Conservation (phyloP, 2,888 invertebrate genomes). For the Troilus luridus region DNA sequence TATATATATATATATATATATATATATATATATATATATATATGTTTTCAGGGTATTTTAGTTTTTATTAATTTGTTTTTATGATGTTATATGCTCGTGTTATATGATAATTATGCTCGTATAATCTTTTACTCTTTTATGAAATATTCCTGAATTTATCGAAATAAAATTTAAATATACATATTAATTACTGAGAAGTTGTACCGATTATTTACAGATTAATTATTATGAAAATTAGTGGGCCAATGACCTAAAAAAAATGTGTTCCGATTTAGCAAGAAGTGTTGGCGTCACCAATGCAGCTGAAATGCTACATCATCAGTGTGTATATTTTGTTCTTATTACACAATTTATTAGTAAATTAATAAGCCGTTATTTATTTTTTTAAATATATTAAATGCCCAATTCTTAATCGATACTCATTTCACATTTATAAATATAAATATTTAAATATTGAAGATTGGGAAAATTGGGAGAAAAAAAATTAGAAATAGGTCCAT, state of each 20-base stretch:
- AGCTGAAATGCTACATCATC: conserved; percentile 21
- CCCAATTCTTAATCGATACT: too few species aligned
- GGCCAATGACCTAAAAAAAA: conserved; percentile 24
- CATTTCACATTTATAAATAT: too few species aligned
- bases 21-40: too few species aligned
- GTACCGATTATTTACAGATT: not conserved
- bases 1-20: too few species aligned
- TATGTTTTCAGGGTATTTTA: too few species aligned
- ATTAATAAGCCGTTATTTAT: not conserved
- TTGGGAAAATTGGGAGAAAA: too few species aligned
- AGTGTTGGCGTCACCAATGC: conserved; percentile 28
- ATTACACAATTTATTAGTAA: conserved; percentile 10
- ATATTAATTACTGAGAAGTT: not conserved
- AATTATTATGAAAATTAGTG: conserved; percentile 6
- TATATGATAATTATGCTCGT: too few species aligned
- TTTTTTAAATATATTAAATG: not conserved
- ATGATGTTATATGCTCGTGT: too few species aligned
- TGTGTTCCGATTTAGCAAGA: conserved; percentile 28
- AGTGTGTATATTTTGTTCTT: conserved; percentile 10
- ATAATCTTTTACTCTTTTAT: too few species aligned
- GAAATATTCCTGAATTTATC: not conserved
- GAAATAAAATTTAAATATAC: not conserved
- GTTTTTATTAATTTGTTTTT: too few species aligned
- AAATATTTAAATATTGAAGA: too few species aligned
- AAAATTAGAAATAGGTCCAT: not conserved